phyloP scores from a whole-genome alignment of 2,888 invertebrate genomes.

The Noctuana brunneofusca region DNA sequence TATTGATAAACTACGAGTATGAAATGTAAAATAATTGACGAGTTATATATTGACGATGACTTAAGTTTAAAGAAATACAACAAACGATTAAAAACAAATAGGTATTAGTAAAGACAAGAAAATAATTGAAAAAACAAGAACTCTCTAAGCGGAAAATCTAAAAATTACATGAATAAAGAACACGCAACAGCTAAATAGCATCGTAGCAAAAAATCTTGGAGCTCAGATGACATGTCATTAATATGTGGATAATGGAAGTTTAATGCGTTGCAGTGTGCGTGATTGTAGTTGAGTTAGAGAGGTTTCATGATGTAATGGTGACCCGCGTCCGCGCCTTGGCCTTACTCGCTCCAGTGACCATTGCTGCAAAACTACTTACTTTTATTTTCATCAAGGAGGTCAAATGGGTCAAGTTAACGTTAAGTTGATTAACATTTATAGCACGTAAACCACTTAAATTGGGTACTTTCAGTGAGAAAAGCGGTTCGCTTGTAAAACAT shows the following conservation, averaged over 20 bases:
- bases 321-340: slow-evolving; percentile 56
- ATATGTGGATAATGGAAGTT: slow-evolving; percentile 2
- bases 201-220: neutral
- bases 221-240: slow-evolving; percentile 17
- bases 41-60: too few relatives aligned
- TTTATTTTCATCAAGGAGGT: slow-evolving; percentile 18
- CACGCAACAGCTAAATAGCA: too few relatives aligned
- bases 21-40: too few relatives aligned
- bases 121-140: too few relatives aligned
- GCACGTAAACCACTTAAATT: neutral
- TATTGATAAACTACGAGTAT: too few relatives aligned
- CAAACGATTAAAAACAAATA: too few relatives aligned
- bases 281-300: slow-evolving; percentile 57
- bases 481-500: neutral
- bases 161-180: too few relatives aligned
- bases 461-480: neutral
- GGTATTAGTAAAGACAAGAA: too few relatives aligned
- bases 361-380: slow-evolving; percentile 19
- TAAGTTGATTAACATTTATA: slow-evolving; percentile 5
- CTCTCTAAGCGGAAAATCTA: too few relatives aligned
- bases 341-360: slow-evolving; percentile 45
- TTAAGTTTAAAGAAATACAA: too few relatives aligned
- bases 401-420: slow-evolving; percentile 16
- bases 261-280: slow-evolving; percentile 42
- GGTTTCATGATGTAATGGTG: slow-evolving; percentile 58